A percentile compares a stretch with the other conserved stretches of the same genome.
phyloP scores from a whole-genome alignment of 2,113 vertebrate species.

The Triplophysa dalaica region DNA sequence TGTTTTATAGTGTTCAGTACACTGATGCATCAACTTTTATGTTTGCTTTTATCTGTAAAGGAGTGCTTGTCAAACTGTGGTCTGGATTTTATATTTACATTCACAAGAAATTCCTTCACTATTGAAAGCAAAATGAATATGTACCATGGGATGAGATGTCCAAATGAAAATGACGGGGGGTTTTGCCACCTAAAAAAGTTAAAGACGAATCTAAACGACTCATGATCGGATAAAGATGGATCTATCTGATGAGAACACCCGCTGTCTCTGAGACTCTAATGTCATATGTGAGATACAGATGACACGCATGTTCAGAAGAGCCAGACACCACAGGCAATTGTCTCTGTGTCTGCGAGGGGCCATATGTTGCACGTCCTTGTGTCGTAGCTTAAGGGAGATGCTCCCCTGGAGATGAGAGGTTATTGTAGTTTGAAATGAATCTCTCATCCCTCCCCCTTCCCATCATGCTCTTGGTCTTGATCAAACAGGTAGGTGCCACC shows the following conservation, averaged over 20 bases:
- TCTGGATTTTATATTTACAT: too few relatives aligned
- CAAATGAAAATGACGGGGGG: too few relatives aligned
- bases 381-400: conserved; percentile 69
- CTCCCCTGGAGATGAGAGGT: conserved; percentile 63
- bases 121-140: too few relatives aligned
- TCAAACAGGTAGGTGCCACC: conserved; percentile 82
- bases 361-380: conserved; percentile 75
- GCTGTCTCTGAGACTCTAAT: conserved; percentile 39
- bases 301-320: conserved; percentile 64
- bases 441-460: conserved; percentile 53
- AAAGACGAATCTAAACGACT: neutral
- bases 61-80: too few relatives aligned
- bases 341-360: conserved; percentile 59
- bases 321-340: conserved; percentile 61
- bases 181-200: too few relatives aligned
- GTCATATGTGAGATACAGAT: conserved; percentile 60
- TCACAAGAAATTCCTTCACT: too few relatives aligned
- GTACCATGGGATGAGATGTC: too few relatives aligned
- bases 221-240: neutral
- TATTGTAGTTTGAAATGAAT: conserved; percentile 61
- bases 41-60: too few relatives aligned
- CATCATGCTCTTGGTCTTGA: conserved; percentile 48
- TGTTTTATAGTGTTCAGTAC: conserved; percentile 14
- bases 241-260: conserved; percentile 37
- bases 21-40: conserved; percentile 8